Conservation (phyloP, 1,140 invertebrate species). For the Ctenoplectra terminalis region DNA sequence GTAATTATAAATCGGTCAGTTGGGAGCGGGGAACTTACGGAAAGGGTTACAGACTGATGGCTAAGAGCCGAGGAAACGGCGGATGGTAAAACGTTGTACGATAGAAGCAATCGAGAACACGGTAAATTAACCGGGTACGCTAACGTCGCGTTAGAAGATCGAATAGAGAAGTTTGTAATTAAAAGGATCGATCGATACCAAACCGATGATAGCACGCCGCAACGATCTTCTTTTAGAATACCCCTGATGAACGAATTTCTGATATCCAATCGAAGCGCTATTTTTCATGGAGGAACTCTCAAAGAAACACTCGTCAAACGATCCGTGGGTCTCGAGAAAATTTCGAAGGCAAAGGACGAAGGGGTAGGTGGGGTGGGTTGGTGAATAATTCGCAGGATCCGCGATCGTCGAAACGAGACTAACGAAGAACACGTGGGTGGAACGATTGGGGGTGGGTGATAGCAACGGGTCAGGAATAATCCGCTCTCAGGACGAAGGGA, state of each 20-base stretch:
- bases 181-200: conserved; percentile 25
- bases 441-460: background rate
- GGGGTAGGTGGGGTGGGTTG: background rate
- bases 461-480: conserved; percentile 61
- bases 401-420: conserved; percentile 55
- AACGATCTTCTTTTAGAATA: background rate
- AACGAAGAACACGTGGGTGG: conserved; percentile 64
- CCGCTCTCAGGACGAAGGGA: conserved; percentile 61
- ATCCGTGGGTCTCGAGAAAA: background rate
- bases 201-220: background rate
- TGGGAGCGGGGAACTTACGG: conserved; percentile 63
- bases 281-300: too few species aligned
- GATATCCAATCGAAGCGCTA: background rate
- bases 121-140: conserved; percentile 21
- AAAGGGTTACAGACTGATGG: conserved; percentile 55
- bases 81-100: conserved; percentile 56
- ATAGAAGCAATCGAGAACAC: conserved; percentile 4
- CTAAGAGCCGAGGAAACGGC: conserved; percentile 60
- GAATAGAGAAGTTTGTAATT: conserved; percentile 25
- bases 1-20: conserved; percentile 69
- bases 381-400: conserved; percentile 45
- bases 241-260: background rate
- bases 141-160: background rate
- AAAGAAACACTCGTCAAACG: background rate
- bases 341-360: background rate